Evolutionary conservation across 2,888 invertebrate genomes (phyloP).

Genomic region (Frankliniella intonsa): DNA sequence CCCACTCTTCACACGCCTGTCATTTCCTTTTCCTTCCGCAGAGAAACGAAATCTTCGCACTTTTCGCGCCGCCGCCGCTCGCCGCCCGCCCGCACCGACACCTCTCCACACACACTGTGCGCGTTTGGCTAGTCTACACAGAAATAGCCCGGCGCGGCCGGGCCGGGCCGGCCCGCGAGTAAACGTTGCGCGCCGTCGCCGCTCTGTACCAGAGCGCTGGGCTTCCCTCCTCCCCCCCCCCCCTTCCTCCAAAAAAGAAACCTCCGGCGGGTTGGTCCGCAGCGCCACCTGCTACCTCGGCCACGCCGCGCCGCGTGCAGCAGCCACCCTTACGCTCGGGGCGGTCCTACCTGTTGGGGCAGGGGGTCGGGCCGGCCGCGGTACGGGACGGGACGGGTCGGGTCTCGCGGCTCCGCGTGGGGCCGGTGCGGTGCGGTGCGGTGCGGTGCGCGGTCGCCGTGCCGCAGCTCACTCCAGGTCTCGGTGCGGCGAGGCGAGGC

Average conservation of each 20-base stretch:
- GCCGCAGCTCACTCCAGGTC: not conserved
- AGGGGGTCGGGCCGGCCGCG: not conserved
- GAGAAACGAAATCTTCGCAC: too few species aligned
- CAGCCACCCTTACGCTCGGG: too few species aligned
- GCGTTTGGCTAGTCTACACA: not conserved
- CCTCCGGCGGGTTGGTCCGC: not conserved
- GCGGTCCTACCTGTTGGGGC: not conserved
- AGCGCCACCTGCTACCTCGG: too few species aligned
- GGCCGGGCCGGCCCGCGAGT: not conserved
- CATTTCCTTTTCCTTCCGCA: too few species aligned
- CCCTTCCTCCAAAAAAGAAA: too few species aligned
- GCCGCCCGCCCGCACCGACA: too few species aligned
- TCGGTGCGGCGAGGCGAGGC: not conserved
- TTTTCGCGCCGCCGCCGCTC: too few species aligned
- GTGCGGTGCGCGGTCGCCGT: conserved; percentile 1
- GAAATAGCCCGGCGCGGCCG: not conserved
- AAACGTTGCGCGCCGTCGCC: not conserved
- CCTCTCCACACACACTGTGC: too few species aligned
- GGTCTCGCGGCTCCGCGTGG: not conserved
- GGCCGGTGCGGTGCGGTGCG: not conserved
- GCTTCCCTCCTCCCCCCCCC: not conserved
- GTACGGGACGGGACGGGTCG: not conserved
- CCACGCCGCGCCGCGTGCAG: too few species aligned
- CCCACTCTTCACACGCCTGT: too few species aligned
- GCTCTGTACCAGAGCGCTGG: not conserved